Evolutionary conservation across 2,888 invertebrate genomes (phyloP).

Genomic region (Morpho helenor): DNA sequence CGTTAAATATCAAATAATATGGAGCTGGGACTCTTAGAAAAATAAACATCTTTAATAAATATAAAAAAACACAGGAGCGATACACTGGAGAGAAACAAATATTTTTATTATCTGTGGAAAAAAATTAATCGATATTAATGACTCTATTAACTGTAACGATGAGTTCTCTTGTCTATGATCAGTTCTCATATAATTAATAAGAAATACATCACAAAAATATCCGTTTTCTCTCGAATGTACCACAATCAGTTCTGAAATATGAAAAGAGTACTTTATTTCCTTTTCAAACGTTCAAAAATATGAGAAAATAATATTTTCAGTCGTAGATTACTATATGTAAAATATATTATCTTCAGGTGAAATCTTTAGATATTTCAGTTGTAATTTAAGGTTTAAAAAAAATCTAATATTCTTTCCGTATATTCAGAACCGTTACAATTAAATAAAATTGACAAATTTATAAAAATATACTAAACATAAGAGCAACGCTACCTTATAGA

Average conservation of each 20-base stretch:
- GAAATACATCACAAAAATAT: background rate
- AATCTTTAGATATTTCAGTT: too few species aligned
- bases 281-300: background rate
- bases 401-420: constrained; percentile 8
- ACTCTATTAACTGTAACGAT: too few species aligned
- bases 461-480: constrained; percentile 46
- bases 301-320: too few species aligned
- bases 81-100: constrained; percentile 19
- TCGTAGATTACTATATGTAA: too few species aligned
- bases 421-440: constrained; percentile 21
- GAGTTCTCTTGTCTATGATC: too few species aligned
- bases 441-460: constrained; percentile 48
- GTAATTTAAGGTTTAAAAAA: background rate
- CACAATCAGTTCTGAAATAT: constrained; percentile 2
- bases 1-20: constrained; percentile 56
- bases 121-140: background rate
- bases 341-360: too few species aligned
- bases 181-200: too few species aligned
- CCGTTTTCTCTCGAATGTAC: constrained; percentile 8
- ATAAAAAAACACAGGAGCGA: constrained; percentile 32
- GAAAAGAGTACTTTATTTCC: background rate
- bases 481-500: constrained; percentile 14
- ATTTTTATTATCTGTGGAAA: background rate
- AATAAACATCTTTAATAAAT: constrained; percentile 76
- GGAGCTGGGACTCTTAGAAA: constrained; percentile 60